These are phyloP conservation scores for Latrodectus hesperus DNA, from an alignment of 2,888 invertebrate genomes.

Conservation along the genomic window DNA sequence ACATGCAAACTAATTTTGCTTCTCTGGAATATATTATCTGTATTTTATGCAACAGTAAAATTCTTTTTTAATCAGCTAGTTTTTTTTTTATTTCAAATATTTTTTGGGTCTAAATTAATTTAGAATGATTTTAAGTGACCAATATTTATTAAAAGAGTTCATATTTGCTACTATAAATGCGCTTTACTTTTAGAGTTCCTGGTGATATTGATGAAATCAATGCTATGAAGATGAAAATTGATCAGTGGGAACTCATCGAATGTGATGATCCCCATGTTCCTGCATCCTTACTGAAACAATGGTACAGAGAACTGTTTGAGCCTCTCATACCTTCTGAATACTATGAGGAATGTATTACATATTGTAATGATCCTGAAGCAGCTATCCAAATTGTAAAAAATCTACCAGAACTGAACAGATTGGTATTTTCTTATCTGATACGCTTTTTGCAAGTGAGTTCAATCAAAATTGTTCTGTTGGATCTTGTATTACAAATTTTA, in stretches of 20 bases:
- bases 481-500: neutral
- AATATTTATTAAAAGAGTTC: too few species aligned
- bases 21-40: too few species aligned
- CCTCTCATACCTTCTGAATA: constrained; percentile 94
- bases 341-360: constrained; percentile 85
- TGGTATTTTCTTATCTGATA: constrained; percentile 84
- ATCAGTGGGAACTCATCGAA: constrained; percentile 81
- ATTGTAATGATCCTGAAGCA: constrained; percentile 81
- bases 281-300: constrained; percentile 92
- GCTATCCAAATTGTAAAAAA: constrained; percentile 88
- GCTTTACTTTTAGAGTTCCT: constrained; percentile 81
- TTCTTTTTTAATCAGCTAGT: too few species aligned
- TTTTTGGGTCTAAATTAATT: too few species aligned
- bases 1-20: too few species aligned
- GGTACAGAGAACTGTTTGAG: constrained; percentile 96
- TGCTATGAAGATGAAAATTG: constrained; percentile 88
- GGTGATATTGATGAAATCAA: constrained; percentile 96
- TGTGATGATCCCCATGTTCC: constrained; percentile 83
- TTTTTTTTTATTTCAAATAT: too few species aligned
- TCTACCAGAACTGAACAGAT: constrained; percentile 90
- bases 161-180: too few species aligned
- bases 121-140: too few species aligned
- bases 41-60: too few species aligned
- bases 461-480: neutral
- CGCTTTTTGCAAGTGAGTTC: constrained; percentile 79